phyloP scores from a whole-genome alignment of 1,140 invertebrate genomes.

The Atta cephalotes region DNA sequence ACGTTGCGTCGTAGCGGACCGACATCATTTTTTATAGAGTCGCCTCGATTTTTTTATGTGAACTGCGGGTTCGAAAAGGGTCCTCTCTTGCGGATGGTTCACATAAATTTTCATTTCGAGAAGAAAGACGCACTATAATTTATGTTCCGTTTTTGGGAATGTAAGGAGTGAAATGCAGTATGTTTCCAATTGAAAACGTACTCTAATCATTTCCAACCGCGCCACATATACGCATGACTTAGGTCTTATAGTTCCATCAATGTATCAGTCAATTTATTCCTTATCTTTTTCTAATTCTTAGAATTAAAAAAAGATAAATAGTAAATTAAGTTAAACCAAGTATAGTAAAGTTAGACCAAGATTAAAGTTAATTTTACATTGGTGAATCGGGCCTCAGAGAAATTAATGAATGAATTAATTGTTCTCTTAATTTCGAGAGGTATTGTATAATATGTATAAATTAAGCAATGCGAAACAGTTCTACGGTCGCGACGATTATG shows the following conservation, averaged over 20 bases:
- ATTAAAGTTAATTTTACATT: no score
- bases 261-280: no score
- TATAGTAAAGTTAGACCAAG: no score
- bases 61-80: slow-evolving; percentile 3
- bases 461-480: slow-evolving; percentile 33
- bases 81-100: neutral
- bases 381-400: no score
- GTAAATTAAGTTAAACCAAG: no score
- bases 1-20: slow-evolving; percentile 21
- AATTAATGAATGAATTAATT: neutral
- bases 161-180: neutral
- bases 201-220: slow-evolving; percentile 7
- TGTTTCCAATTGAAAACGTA: neutral
- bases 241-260: no score
- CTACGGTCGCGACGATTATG: slow-evolving; percentile 13
- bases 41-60: slow-evolving; percentile 10
- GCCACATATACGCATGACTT: neutral
- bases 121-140: slow-evolving; percentile 35
- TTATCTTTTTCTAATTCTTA: no score
- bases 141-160: neutral
- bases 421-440: slow-evolving; percentile 18
- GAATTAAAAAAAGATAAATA: no score
- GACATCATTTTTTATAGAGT: slow-evolving; percentile 41
- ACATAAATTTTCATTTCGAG: slow-evolving; percentile 70
- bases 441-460: neutral